Evolutionary conservation across 2,797 vertebrate species (phyloP).

Genomic region (Silurus aristotelis): DNA sequence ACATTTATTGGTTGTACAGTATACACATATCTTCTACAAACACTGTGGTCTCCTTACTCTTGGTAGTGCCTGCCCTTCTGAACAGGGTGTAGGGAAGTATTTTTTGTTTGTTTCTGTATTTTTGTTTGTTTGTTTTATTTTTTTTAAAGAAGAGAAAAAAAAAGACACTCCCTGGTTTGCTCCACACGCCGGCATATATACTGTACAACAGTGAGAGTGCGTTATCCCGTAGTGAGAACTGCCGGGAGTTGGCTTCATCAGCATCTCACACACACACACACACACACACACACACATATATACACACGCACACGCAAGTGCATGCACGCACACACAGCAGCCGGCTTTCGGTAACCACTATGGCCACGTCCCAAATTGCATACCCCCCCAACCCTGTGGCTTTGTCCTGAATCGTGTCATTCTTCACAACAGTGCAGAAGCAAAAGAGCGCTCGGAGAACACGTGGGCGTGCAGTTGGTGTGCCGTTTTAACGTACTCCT

Average conservation of each 20-base stretch:
- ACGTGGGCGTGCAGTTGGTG: neutral
- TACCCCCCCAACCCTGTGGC: neutral
- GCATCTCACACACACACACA: conserved; percentile 37
- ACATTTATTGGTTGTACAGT: conserved; percentile 98
- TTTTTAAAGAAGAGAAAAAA: conserved; percentile 54
- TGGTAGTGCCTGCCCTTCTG: conserved; percentile 99
- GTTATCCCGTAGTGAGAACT: conserved; percentile 80
- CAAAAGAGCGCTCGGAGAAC: conserved; percentile 4
- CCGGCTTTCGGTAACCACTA: conserved; percentile 96
- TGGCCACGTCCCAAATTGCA: conserved; percentile 81
- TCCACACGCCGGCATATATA: conserved; percentile 79
- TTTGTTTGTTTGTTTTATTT: conserved; percentile 80
- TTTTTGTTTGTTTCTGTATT: conserved; percentile 81
- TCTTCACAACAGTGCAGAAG: neutral
- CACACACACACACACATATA: conserved; percentile 75
- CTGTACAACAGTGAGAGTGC: conserved; percentile 80
- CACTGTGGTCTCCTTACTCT: conserved; percentile 99
- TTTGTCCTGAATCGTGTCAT: neutral
- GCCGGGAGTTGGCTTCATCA: conserved; percentile 85
- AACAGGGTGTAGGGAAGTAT: conserved; percentile 99
- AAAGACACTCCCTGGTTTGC: conserved; percentile 82
- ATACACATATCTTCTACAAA: conserved; percentile 97
- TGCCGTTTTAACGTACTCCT: conserved; percentile 3
- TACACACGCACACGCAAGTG: neutral
- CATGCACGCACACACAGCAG: conserved; percentile 61